Conservation (phyloP, 2,113 vertebrate genomes). For the Pseudopodoces humilis region DNA sequence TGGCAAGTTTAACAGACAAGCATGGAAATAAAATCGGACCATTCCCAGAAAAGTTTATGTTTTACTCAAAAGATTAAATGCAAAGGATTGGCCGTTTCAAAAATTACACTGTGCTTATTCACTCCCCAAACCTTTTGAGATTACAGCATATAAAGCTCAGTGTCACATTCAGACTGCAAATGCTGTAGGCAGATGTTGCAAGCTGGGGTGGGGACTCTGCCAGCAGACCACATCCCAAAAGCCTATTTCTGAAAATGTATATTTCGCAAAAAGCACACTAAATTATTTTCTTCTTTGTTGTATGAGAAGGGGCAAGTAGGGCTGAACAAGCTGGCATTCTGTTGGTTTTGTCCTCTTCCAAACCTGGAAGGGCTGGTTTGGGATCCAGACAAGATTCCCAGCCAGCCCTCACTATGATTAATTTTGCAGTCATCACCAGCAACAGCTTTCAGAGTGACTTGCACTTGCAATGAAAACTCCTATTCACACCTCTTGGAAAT, state of each 20-base stretch:
- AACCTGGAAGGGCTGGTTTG: not conserved
- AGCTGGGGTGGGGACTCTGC: not conserved
- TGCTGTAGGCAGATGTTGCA: not conserved
- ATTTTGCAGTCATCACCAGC: accelerated
- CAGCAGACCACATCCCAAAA: not conserved
- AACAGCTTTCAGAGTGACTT: not conserved
- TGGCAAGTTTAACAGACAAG: not conserved
- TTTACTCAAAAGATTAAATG: not conserved
- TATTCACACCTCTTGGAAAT: not conserved
- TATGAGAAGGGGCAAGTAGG: not conserved
- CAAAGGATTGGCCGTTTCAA: not conserved
- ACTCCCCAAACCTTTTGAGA: not conserved
- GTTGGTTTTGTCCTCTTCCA: not conserved
- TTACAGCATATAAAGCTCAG: not conserved
- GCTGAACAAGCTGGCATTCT: not conserved
- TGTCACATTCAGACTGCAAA: not conserved
- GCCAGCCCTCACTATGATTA: not conserved
- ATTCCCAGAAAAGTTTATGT: not conserved
- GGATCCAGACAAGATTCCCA: not conserved
- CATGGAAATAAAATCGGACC: not conserved
- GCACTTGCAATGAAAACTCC: not conserved
- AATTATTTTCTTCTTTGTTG: not conserved
- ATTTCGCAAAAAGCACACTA: not conserved
- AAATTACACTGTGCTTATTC: not conserved
- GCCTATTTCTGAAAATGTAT: not conserved